Evolutionary conservation across 2,888 invertebrate genomes (phyloP).

Genomic region (Parnassius mnemosyne): DNA sequence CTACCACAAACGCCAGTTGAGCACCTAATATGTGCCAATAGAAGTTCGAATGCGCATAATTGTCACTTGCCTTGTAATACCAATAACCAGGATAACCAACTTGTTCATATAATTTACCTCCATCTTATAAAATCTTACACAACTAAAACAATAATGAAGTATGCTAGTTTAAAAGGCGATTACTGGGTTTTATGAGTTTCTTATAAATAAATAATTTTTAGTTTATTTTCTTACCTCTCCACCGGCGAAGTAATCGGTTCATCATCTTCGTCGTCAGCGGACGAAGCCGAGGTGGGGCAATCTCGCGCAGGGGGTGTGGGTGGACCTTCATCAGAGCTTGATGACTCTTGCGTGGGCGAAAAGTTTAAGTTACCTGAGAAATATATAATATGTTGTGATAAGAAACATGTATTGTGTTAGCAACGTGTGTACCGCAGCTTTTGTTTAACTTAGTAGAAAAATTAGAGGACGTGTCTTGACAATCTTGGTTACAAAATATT

Average conservation of each 20-base stretch:
- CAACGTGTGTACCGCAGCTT: no score
- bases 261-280: slow-evolving; percentile 58
- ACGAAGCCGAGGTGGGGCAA: slow-evolving; percentile 38
- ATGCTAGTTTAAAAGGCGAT: no score
- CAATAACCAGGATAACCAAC: slow-evolving; percentile 89
- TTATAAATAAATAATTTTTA: no score
- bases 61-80: slow-evolving; percentile 67
- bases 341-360: slow-evolving; percentile 38
- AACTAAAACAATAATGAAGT: no score
- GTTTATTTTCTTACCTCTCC: slow-evolving; percentile 39
- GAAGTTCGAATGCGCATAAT: slow-evolving; percentile 85
- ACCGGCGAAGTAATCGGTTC: slow-evolving; percentile 25
- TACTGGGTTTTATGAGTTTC: no score
- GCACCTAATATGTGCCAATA: slow-evolving; percentile 96
- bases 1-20: slow-evolving; percentile 93
- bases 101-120: no score
- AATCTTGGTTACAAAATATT: no score
- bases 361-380: slow-evolving; percentile 49
- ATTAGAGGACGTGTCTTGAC: no score
- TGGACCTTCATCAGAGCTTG: slow-evolving; percentile 50
- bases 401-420: no score
- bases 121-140: no score
- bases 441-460: no score
- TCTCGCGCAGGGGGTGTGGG: slow-evolving; percentile 46
- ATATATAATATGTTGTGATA: no score